Evolutionary conservation across 2,113 vertebrate species (phyloP), one percentile per base, ranked within the genome.

Genomic region (Hippocampus comes): DNA sequence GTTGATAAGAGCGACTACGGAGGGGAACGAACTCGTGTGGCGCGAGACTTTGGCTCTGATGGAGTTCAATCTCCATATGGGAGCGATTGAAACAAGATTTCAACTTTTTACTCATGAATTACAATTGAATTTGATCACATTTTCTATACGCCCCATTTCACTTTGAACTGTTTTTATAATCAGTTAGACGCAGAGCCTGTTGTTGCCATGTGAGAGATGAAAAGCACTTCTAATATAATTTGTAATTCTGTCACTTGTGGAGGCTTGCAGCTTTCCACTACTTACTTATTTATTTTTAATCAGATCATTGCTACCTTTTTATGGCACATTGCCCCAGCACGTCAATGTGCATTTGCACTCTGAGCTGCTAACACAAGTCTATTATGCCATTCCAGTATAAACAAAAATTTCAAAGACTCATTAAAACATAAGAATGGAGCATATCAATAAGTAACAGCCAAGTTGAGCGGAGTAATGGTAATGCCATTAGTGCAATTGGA

Each of bases 271-370:
- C 23, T 23, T 6, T 48, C 23, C 2, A 17, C 56, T 34, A 17
- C 20, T 77, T 25, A 21, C 49, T 85, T 30, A 42, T 70, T 25
- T 71, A 2, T 71, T 43, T 64, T 77, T 49, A 41, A 66, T 74
- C 68, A 20, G 66, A 25, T 1, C 25, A 41, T 21, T 78, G n/a
- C 70, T 74, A 38, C 21, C 53, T 63, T 75, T 73, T 34, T 49
- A 65, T 57, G n/a, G 46, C 20, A 70, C 53, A 68, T 76, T 73
- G 68, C 55, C 30, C n/a, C 60, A 55, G 20, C 60, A 64, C 38
- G 53, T 75, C 67, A 71, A 65, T 49, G 72, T 73, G 59, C 41
- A 49, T 63, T 21, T 61, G 1, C n/a, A 23, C 34, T 66, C 59
- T 75, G 63, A 0, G 9, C 17, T 53, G 51, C 27, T 10, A 23